These are phyloP conservation scores for Rhagophthalmus giganteus DNA, from an alignment of 2,888 invertebrate genomes.

Conservation along the genomic window DNA sequence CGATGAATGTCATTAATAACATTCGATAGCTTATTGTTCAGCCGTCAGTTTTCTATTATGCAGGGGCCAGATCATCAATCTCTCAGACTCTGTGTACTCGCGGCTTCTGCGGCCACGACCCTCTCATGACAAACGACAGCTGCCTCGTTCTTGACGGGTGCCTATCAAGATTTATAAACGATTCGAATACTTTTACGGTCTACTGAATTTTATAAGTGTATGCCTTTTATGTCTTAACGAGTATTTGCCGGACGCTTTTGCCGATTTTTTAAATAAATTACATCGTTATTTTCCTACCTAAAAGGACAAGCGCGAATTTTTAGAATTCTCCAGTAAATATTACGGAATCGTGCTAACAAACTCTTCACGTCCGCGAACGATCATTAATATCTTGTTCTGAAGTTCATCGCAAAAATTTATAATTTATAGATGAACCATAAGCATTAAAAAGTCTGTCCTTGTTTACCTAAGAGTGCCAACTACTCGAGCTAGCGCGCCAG, in stretches of 20 bases:
- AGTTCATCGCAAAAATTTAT: conserved; percentile 15
- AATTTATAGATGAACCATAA: conserved; percentile 19
- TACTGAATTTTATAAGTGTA: conserved; percentile 22
- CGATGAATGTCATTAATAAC: conserved; percentile 53
- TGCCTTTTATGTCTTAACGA: conserved; percentile 17
- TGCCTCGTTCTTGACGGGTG: conserved; percentile 64
- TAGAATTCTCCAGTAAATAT: background rate
- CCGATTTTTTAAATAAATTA: conserved; percentile 3
- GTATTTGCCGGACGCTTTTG: no score
- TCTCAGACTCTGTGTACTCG: conserved; percentile 48
- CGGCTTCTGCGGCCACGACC: conserved; percentile 58
- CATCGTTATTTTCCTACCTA: no score
- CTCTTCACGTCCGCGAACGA: conserved; percentile 1
- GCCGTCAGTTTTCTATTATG: conserved; percentile 56
- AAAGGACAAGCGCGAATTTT: background rate
- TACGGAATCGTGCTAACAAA: conserved; percentile 4
- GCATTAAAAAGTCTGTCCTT: conserved; percentile 38
- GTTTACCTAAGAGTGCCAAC: conserved; percentile 49
- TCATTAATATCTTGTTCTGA: conserved; percentile 7
- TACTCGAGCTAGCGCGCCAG: conserved; percentile 33
- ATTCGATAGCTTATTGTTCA: conserved; percentile 55
- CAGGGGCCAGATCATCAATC: conserved; percentile 52
- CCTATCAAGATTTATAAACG: conserved; percentile 71
- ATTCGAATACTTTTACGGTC: conserved; percentile 57
- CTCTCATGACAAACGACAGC: conserved; percentile 70